Evolutionary conservation across 2,888 invertebrate genomes (phyloP), one percentile per base, ranked within the genome.

Genomic region (Sarcophaga rosellei): DNA sequence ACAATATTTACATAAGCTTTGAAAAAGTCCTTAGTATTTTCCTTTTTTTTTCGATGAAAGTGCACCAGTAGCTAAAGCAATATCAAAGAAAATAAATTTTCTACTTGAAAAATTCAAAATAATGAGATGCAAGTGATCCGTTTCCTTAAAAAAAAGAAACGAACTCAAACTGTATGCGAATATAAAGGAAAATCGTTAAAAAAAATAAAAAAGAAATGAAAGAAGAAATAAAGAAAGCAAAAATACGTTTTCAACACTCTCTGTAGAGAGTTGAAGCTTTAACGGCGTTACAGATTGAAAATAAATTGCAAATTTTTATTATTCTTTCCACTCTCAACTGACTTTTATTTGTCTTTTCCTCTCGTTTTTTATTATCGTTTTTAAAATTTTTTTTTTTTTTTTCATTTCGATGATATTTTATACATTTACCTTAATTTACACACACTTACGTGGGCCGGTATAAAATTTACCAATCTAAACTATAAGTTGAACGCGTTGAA

Each of bases 91-190:
- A 72, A 61, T 20, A 73, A 62, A 69, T 69, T 75, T 81, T 75
- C 74, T 69, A 74, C 81, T 81, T 81, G 81, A 81, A 75, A 81
- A 81, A 62, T 53, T 81, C 81, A 81, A 75, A 81, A 86, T 76
- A 85, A 88, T 87, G 88, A 88, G 77, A 81, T 73, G 74, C 81
- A 83, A 88, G 88, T 88, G 88, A 89, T 89, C 88, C 90, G 89
- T 89, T 88, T 89, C 62, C 45, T 73, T 15, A 17, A 62, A 25
- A 25, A 25, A 62, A 62, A 5, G 45, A 68, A 47, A 47, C 15
- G 1, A 12, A 47, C 1, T 0, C 10, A 47, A 10, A 47, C 47
- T 12, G 47, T 45, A 21, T 11, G 6, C 5, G 25, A 25, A 65
- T 17, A 25, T 15, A 47, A 20, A 45, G 11, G 21, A 68, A 21